Percentiles rank a stretch among this genome's conserved stretches.
These are phyloP conservation scores for Zoanthus sansibaricus DNA, from an alignment of 92 coral and sea anemone species.

Conservation along the genomic window DNA sequence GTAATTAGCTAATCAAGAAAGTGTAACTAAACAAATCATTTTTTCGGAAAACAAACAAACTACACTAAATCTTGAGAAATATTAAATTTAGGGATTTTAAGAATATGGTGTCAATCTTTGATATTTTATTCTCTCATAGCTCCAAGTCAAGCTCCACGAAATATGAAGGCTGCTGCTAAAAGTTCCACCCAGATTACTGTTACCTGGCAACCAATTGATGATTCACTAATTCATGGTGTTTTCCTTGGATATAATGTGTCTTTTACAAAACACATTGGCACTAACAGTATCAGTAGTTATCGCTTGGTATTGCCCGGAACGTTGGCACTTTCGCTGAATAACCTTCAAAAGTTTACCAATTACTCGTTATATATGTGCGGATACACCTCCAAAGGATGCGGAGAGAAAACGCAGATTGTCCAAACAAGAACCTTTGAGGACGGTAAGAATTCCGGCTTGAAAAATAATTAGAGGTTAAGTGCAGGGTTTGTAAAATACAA, in stretches of 20 bases:
- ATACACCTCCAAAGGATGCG: constrained; percentile 76
- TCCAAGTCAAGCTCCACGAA: constrained; percentile 69
- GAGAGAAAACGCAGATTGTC: constrained; percentile 49
- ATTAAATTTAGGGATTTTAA: no score
- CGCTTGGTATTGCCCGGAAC: constrained; percentile 30
- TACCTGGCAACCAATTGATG: constrained; percentile 61
- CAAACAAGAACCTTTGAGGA: constrained; percentile 57
- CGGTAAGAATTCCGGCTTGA: constrained; percentile 48
- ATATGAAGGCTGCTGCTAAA: constrained; percentile 35
- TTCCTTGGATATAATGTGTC: constrained; percentile 65
- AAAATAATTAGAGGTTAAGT: no score
- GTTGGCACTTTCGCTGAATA: constrained; percentile 12
- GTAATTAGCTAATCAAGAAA: no score
- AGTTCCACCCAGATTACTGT: constrained; percentile 65
- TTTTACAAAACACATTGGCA: constrained; percentile 27
- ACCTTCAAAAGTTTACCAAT: constrained; percentile 41
- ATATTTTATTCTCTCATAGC: constrained; percentile 21
- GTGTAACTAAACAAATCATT: no score
- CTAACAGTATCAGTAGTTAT: not conserved
- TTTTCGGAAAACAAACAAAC: no score
- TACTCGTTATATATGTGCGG: constrained; percentile 65
- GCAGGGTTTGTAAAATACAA: no score
- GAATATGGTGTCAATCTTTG: not conserved
- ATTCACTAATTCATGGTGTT: constrained; percentile 50
- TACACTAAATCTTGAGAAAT: no score